Conservation (phyloP, 2,797 vertebrate species). For the Mus caroli region DNA sequence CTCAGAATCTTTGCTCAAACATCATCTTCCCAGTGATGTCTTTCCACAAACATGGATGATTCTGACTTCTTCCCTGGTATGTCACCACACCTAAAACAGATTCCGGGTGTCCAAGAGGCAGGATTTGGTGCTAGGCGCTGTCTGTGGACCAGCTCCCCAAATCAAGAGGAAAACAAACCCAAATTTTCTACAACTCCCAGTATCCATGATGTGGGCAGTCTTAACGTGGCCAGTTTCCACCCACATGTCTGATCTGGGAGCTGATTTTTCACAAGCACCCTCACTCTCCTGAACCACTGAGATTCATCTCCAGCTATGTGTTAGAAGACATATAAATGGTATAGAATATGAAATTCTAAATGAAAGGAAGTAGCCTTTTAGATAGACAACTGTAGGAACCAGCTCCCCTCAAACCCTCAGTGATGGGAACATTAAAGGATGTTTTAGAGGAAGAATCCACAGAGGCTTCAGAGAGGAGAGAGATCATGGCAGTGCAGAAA, state of each 20-base stretch:
- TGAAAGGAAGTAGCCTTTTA: neutral
- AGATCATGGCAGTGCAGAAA: neutral
- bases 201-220: neutral
- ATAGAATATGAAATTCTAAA: neutral
- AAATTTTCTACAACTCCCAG: neutral
- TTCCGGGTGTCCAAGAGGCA: neutral
- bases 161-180: neutral
- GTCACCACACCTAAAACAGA: neutral
- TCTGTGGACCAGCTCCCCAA: neutral
- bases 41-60: neutral
- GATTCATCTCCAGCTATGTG: neutral
- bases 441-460: neutral
- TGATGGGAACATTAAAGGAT: conserved; percentile 13
- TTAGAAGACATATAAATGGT: neutral
- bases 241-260: neutral
- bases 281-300: neutral
- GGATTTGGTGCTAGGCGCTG: neutral
- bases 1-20: neutral
- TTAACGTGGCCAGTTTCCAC: neutral
- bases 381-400: neutral
- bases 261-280: neutral
- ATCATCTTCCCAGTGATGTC: neutral
- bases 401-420: neutral
- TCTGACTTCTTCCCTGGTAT: neutral
- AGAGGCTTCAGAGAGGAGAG: neutral